Base-by-base conservation (phyloP, 2,797 vertebrate species). In the Avahi laniger region DNA sequence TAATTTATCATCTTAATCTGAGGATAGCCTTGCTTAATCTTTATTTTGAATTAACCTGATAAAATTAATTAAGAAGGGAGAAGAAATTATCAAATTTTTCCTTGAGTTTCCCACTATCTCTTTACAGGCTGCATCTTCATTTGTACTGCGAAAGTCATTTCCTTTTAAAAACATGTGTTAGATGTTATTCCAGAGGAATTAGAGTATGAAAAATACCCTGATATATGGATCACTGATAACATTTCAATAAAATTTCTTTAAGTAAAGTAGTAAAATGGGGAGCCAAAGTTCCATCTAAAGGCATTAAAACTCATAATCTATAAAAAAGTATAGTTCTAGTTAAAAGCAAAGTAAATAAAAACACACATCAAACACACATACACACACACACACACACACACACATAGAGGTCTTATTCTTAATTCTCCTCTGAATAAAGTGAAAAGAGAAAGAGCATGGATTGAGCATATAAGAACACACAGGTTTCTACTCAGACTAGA, bases 111-210 rank as follows among this genome's bases (percentile, higher is more conserved):
- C 26, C n/a, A 85, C 57, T 52, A 89, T 84, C 41, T 87, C 13
- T 70, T 26, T 33, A 79, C 65, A 30, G 9, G n/a, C 24, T 80
- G 15, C 6, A 46, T 50, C 63, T 69, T 20, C 59, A 63, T 83
- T 88, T 87, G n/a, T 73, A 28, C 38, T 78, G 30, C 86, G 80
- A 76, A 94, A 38, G 46, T 30, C 52, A 76, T 78, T 81, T 97
- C 3, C 50, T 84, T 84, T 92, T 28, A n/a, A 83, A 85, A 82
- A 35, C 61, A 17, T 46, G 5, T 43, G 54, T 50, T 61, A 52
- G 15, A 43, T 65, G 30, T 43, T 50, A 54, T 24, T 72, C 15
- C 61, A 54, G 14, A 92, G 70, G 43, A 87, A 69, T n/a, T 48
- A 15, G 10, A 26, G 33, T 41, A 48, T 52, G 33, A 26, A 61